Evolutionary conservation across 1,140 invertebrate genomes (phyloP), one percentile per base, ranked within the genome.

Genomic region (Schlechtendalia chinensis): DNA sequence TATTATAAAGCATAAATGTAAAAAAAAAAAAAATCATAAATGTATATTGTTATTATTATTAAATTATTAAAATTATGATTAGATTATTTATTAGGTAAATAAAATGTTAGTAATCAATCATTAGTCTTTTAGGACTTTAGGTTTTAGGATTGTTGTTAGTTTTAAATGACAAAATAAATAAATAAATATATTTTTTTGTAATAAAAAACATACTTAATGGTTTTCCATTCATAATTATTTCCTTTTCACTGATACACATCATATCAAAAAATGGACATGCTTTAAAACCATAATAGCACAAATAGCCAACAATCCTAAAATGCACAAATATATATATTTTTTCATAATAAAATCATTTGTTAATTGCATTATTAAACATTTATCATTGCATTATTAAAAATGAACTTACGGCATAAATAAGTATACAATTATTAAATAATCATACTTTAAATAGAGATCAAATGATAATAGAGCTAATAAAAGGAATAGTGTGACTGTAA

Each of bases 241-340:
- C 75, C 24, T 79, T 79, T 79, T 79, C 75, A 53, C 75, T 79
- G 5, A 79, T 59, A 79, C 75, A 79, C 58, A 61, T 61, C 75
- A 79, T 79, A 27, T 79, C 75, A 1, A 79, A 79, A 79, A 79
- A 61, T 47, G 75, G 75, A 14, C 75, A 79, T 27, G 75, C 75
- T 63, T 79, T 79, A 29, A 79, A 79, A 47, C 75, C 75, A 59
- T 79, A 79, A 50, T 27, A 63, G 39, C 75, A 61, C 47, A 79
- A 79, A 79, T 79, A 79, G 19, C 29, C 75, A 27, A 63, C 24
- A 12, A 79, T 77, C 16, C 72, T 63, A 17, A 32, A 32, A 27
- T 24, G n/a, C 1, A 58, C 24, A 24, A 22, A 58, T 12, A 61
- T 29, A 39, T 61, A 39, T 39, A 39, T 16, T 29, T 14, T 29